Conservation (phyloP, 2,113 vertebrate species). For the Anseranas semipalmata region DNA sequence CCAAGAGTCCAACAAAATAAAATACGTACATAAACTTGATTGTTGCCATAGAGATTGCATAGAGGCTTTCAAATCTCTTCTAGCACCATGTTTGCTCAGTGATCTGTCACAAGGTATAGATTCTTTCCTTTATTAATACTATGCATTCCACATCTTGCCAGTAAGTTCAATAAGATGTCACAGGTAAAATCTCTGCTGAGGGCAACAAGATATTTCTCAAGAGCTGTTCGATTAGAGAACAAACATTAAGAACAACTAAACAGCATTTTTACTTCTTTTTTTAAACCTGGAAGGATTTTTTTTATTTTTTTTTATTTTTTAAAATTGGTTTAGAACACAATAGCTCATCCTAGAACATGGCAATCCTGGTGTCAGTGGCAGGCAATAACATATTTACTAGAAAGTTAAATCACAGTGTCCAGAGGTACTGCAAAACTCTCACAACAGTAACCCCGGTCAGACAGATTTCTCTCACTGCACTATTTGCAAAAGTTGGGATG, state of each 20-base stretch:
- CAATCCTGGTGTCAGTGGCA: not conserved
- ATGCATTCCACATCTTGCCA: not conserved
- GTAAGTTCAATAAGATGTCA: slow-evolving; percentile 6
- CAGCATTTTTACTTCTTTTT: not conserved
- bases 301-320: not conserved
- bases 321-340: not conserved
- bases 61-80: not conserved
- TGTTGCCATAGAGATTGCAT: not conserved
- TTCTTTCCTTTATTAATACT: not conserved
- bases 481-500: not conserved
- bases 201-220: not conserved
- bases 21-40: not conserved
- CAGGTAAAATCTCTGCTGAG: not conserved
- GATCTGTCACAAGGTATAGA: not conserved
- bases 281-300: not conserved
- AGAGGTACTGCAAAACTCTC: not conserved
- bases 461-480: not conserved
- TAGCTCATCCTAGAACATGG: not conserved
- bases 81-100: not conserved
- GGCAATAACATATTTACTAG: not conserved
- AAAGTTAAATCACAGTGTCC: not conserved
- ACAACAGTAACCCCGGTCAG: not conserved
- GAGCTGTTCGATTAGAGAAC: not conserved
- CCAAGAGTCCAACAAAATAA: not conserved
- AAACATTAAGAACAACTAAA: not conserved